Evolutionary conservation across 2,888 invertebrate genomes (phyloP).

Genomic region (Eupsilia transversa): DNA sequence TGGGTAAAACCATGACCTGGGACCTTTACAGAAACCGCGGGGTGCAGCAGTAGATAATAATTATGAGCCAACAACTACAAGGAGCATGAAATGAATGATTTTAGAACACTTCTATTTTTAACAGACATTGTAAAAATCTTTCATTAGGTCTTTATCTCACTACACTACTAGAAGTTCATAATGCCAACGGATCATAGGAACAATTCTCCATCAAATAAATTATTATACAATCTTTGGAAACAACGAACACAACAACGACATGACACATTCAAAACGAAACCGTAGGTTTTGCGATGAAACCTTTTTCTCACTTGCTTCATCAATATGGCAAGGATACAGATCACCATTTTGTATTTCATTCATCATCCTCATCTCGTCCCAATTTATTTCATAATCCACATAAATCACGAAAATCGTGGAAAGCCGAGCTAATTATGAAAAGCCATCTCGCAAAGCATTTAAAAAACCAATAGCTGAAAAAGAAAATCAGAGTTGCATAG

Average conservation of each 20-base stretch:
- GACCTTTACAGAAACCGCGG: too few species aligned
- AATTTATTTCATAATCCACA: not conserved
- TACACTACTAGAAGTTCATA: not conserved
- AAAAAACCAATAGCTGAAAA: constrained; percentile 61
- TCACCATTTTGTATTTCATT: not conserved
- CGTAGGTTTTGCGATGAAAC: not conserved
- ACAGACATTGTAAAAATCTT: not conserved
- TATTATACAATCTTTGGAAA: not conserved
- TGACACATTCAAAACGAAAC: not conserved
- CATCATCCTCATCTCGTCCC: not conserved
- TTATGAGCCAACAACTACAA: not conserved
- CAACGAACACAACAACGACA: not conserved
- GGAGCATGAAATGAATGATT: not conserved
- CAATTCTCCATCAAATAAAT: not conserved
- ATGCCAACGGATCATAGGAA: not conserved
- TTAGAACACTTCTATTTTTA: not conserved
- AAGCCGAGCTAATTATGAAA: constrained; percentile 53
- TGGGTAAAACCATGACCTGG: too few species aligned
- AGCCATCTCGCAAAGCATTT: constrained; percentile 57
- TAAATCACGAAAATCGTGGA: constrained; percentile 22
- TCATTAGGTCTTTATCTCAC: not conserved
- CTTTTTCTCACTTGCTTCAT: not conserved
- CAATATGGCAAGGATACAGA: not conserved
- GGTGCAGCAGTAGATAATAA: too few species aligned
- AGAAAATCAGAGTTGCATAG: constrained; percentile 62